These are phyloP conservation scores for Zenarchopterus dispar DNA, from an alignment of 2,797 vertebrate species.

Conservation along the genomic window DNA sequence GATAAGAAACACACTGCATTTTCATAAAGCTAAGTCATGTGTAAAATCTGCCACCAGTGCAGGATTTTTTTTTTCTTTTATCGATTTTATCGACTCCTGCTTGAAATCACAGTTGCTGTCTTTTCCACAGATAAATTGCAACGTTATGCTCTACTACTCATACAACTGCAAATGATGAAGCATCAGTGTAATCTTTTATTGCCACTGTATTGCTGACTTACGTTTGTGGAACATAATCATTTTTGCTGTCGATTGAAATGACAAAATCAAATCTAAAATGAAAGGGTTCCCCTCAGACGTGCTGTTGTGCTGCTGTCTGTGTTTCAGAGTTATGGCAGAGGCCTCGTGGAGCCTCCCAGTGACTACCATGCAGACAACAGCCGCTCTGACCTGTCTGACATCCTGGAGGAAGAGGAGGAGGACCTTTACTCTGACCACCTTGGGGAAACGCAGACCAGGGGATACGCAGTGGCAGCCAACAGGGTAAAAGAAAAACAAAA, in stretches of 20 bases:
- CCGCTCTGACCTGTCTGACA: slow-evolving; percentile 96
- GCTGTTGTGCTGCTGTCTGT: slow-evolving; percentile 1
- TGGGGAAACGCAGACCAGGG: slow-evolving; percentile 69
- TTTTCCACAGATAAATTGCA: no score
- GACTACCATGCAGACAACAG: slow-evolving; percentile 88
- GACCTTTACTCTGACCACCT: slow-evolving; percentile 85
- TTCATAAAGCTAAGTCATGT: no score
- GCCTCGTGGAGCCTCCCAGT: slow-evolving; percentile 71
- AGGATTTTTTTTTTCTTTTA: no score
- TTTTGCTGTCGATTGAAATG: not conserved
- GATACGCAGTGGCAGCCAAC: slow-evolving; percentile 60
- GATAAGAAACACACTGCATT: no score
- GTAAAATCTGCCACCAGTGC: no score
- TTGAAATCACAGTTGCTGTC: no score
- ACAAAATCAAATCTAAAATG: not conserved
- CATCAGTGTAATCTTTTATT: no score
- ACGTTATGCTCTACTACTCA: no score
- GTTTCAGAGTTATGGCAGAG: slow-evolving; percentile 69
- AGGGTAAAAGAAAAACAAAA: slow-evolving; percentile 70
- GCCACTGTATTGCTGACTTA: no score
- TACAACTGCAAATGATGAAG: no score
- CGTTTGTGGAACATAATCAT: not conserved
- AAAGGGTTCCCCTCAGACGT: not conserved
- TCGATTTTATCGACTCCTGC: no score
- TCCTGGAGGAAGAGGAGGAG: slow-evolving; percentile 96